A percentile compares a stretch with the other conserved stretches of the same genome.
phyloP scores from a whole-genome alignment of 2,888 invertebrate genomes.

The Axea sp. region DNA sequence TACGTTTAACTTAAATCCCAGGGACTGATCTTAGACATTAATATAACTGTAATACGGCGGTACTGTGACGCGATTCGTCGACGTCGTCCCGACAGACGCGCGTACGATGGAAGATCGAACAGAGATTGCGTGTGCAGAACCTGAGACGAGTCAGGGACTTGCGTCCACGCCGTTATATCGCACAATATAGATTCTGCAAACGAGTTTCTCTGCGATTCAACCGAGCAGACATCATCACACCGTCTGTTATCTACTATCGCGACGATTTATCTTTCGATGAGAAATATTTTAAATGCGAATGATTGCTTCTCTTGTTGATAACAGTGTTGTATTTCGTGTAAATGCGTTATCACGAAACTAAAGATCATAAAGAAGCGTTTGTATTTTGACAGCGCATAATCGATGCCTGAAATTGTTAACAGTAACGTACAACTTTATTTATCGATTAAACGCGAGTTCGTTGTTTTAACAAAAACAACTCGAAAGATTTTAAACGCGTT shows the following conservation, averaged over 20 bases:
- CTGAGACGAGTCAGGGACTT: constrained; percentile 46
- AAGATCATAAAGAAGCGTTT: no score
- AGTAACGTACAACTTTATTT: no score
- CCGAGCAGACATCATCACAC: constrained; percentile 42
- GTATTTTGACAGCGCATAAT: no score
- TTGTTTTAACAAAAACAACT: no score
- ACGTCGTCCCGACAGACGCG: constrained; percentile 34
- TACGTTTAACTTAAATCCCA: constrained; percentile 53
- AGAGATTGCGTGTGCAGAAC: constrained; percentile 46
- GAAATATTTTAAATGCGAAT: constrained; percentile 33
- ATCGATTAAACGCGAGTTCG: no score
- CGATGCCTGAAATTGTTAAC: no score
- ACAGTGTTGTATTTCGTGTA: no score
- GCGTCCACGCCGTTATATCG: constrained; percentile 42
- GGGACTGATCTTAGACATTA: constrained; percentile 68
- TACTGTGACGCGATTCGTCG: constrained; percentile 70
- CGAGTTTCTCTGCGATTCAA: constrained; percentile 51
- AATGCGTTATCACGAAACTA: no score
- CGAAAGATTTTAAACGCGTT: no score
- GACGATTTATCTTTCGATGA: constrained; percentile 60
- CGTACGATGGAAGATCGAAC: constrained; percentile 49
- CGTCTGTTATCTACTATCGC: constrained; percentile 26
- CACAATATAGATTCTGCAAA: constrained; percentile 51
- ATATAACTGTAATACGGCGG: constrained; percentile 74
- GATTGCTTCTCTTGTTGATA: constrained; percentile 15